A percentile compares a stretch with the other conserved stretches of the same genome.
phyloP scores from a whole-genome alignment of 2,113 vertebrate genomes.

The Amphiprion ocellaris region DNA sequence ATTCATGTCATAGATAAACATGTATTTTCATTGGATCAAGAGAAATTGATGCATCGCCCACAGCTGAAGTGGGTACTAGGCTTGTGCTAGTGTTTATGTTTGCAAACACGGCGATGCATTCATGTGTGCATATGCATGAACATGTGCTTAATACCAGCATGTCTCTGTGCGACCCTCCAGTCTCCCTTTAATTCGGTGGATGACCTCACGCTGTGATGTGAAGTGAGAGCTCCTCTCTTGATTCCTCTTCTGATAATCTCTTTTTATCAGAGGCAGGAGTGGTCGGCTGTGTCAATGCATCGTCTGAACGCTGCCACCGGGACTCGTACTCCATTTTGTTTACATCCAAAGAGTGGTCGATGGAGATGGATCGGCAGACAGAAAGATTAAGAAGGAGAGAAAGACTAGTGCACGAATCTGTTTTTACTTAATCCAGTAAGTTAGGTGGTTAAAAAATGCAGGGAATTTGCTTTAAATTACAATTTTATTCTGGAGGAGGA shows the following conservation, averaged over 20 bases:
- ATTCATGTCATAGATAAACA: background rate
- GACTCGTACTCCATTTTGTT: slow-evolving; percentile 63
- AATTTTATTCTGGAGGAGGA: no score
- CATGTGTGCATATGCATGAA: slow-evolving; percentile 67
- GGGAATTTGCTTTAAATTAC: no score
- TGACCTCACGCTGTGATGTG: slow-evolving; percentile 31
- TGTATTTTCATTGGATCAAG: slow-evolving; percentile 1
- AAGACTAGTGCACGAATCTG: no score
- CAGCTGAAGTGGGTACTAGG: slow-evolving; percentile 12
- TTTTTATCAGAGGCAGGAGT: slow-evolving; percentile 67
- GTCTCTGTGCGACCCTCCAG: slow-evolving; percentile 49
- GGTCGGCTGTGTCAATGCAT: slow-evolving; percentile 70
- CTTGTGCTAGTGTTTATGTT: slow-evolving; percentile 33
- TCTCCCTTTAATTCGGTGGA: slow-evolving; percentile 52
- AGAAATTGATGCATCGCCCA: background rate
- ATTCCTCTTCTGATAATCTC: slow-evolving; percentile 73
- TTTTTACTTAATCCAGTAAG: no score
- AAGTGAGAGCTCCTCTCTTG: slow-evolving; percentile 56
- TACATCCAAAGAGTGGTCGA: slow-evolving; percentile 40
- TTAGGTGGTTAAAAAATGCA: no score
- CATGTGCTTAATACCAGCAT: slow-evolving; percentile 61
- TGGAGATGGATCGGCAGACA: slow-evolving; percentile 32
- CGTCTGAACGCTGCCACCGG: slow-evolving; percentile 56
- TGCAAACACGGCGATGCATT: slow-evolving; percentile 40
- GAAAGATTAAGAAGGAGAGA: slow-evolving; percentile 4